A percentile compares a stretch with the other conserved stretches of the same genome.
These are phyloP conservation scores for Montipora foliosa DNA, from an alignment of 64 coral and sea anemone species.

Conservation along the genomic window DNA sequence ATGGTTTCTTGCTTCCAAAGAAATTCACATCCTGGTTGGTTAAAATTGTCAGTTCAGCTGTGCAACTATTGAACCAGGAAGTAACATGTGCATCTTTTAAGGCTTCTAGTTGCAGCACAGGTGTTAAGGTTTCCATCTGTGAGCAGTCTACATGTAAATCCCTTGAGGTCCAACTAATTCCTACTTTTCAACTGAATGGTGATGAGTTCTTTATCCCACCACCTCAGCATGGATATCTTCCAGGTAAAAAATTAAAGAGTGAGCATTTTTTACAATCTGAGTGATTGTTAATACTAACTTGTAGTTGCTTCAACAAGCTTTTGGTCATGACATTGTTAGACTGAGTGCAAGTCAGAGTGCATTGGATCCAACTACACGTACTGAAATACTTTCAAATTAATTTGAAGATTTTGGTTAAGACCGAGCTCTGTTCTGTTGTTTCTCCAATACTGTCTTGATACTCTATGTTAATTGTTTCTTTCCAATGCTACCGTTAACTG, in stretches of 20 bases:
- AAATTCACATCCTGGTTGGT: conserved; percentile 60
- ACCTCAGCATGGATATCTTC: background rate
- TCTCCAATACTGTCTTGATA: no score
- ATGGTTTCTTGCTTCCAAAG: conserved; percentile 30
- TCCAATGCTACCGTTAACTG: no score
- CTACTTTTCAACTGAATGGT: background rate
- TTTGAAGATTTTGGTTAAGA: no score
- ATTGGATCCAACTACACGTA: no score
- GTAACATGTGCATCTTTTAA: background rate
- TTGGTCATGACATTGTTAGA: no score
- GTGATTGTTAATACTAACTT: no score
- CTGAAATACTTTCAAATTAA: no score
- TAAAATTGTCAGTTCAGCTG: background rate
- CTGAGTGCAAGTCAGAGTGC: no score
- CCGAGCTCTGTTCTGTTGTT: no score
- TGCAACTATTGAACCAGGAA: background rate
- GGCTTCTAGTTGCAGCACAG: background rate
- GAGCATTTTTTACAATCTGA: background rate
- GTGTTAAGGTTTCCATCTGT: background rate
- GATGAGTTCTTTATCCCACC: conserved; percentile 14
- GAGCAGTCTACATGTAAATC: background rate
- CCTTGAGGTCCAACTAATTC: background rate
- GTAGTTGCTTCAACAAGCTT: no score
- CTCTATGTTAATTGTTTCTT: no score
- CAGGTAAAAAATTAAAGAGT: background rate